Evolutionary conservation across 2,797 vertebrate species (phyloP).

Genomic region (Phoxinus dragarum): DNA sequence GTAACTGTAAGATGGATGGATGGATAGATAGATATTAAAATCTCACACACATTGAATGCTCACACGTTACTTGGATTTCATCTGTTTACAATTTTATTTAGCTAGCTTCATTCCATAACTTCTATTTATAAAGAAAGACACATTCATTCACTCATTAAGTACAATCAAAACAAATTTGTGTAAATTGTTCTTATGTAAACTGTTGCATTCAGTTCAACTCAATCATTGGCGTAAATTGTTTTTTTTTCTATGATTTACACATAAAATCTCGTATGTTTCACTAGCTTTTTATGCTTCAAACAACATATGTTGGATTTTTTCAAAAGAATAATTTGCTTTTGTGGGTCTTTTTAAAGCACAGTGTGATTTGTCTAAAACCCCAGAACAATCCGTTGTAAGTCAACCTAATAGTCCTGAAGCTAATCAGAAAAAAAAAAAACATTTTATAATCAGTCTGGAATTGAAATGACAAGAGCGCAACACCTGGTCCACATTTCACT

Average conservation of each 20-base stretch:
- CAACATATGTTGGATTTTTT: not conserved
- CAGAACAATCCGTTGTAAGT: conserved; percentile 4
- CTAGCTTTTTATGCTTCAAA: not conserved
- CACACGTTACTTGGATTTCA: not conserved
- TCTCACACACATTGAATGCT: no score
- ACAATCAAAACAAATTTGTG: not conserved
- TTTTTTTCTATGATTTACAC: not conserved
- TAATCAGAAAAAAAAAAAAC: not conserved
- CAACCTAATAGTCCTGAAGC: conserved; percentile 32
- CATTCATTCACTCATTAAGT: not conserved
- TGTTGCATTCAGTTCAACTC: not conserved
- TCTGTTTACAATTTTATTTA: conserved; percentile 12
- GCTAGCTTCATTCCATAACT: conserved; percentile 5
- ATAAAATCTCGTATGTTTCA: not conserved
- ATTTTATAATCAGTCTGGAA: conserved; percentile 27
- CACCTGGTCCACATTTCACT: conserved; percentile 6
- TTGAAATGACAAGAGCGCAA: conserved; percentile 14
- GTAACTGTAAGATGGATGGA: not conserved
- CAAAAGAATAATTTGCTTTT: conserved; percentile 3
- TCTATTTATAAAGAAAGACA: not conserved
- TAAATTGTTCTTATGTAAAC: not conserved
- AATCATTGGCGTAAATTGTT: not conserved
- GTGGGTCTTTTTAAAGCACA: conserved; percentile 17
- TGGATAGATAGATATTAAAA: not conserved
- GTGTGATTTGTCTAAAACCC: conserved; percentile 42